Base-by-base conservation (phyloP, 2,113 vertebrate species). In the Scomber colias region DNA sequence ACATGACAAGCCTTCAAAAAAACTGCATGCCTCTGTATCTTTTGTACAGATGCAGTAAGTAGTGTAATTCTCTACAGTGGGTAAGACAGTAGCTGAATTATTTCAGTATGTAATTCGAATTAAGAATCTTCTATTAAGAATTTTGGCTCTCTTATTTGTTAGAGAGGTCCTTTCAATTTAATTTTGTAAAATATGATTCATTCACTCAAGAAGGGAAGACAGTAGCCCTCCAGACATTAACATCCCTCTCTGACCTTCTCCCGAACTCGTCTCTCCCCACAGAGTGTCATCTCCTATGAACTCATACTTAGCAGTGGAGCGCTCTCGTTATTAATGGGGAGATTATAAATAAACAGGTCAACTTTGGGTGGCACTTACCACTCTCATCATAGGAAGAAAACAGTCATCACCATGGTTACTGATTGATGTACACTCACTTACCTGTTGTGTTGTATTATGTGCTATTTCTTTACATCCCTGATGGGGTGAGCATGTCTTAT, bases 321-420 rank as follows among this genome's bases (percentile, higher is more conserved):
- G 9, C 35, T 62, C 31, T 55, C 66, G 61, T 85, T 83, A 77
- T 83, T 73, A 81, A 56, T 27, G 9, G n/a, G 5, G 51, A 51
- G 40, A 53, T 61, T 85, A 77, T 85, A 72, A 79, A 76, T 75
- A 79, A 86, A 74, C 77, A 77, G 75, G 70, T 89, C 51, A 84
- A 74, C 59, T 69, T 69, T 60, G 21, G 59, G 35, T 64, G 65
- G 75, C 75, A 70, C 67, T 79, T 63, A 40, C 27, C 44, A 35
- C 64, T 73, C 49, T 73, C 27, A 67, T 56, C 35, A 44, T 55
- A 59, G 30, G 30, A 44, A 51, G 35, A 53, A 71, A 77, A 77
- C 45, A 24, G 60, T 61, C 12, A 15, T 89, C 51, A n/a, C 87
- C 69, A 84, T 84, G 84, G 77, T 87, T 76, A 88, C 82, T 64